These are phyloP conservation scores for Dreissena polymorpha DNA, from an alignment of 1,140 invertebrate genomes.

Conservation along the genomic window DNA sequence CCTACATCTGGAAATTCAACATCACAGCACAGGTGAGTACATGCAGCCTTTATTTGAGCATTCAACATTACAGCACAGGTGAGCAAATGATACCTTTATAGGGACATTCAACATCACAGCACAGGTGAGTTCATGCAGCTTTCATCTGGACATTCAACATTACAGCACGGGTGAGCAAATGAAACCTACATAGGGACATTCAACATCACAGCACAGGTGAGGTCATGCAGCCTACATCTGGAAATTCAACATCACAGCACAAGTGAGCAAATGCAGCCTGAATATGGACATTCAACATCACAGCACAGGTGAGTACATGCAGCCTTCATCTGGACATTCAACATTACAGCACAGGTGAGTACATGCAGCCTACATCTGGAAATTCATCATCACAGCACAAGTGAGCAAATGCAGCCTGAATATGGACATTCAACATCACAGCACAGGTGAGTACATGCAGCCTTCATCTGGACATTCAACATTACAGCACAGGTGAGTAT, in stretches of 20 bases:
- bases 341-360: constrained; percentile 57
- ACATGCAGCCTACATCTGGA: constrained; percentile 67
- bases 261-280: constrained; percentile 64
- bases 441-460: constrained; percentile 62
- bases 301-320: constrained; percentile 62
- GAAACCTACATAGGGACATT: constrained; percentile 70
- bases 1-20: constrained; percentile 66
- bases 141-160: constrained; percentile 69
- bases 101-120: constrained; percentile 66
- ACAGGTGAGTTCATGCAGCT: constrained; percentile 59
- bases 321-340: constrained; percentile 66
- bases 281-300: constrained; percentile 67
- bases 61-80: constrained; percentile 62
- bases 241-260: constrained; percentile 63
- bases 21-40: constrained; percentile 60
- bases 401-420: constrained; percentile 63
- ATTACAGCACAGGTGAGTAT: constrained; percentile 59
- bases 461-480: constrained; percentile 66
- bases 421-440: constrained; percentile 67
- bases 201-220: constrained; percentile 56
- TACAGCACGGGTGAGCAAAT: no score
- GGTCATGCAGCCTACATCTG: constrained; percentile 66
- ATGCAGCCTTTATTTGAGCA: constrained; percentile 65
- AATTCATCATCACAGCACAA: constrained; percentile 61
- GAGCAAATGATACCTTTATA: no score